phyloP scores from a whole-genome alignment of 2,113 vertebrate species.

The Stictonetta naevosa region DNA sequence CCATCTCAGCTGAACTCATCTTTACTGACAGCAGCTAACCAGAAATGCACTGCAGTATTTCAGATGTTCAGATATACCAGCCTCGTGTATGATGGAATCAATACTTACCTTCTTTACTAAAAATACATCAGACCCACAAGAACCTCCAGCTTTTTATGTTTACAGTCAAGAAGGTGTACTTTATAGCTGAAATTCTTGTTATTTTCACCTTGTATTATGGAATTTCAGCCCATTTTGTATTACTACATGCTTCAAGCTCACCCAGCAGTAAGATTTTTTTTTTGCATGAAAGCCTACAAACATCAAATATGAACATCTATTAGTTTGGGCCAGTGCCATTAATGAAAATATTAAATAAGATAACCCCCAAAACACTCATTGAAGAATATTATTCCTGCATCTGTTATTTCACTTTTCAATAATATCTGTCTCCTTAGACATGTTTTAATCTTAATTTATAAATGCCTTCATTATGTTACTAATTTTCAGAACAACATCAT shows the following conservation, averaged over 20 bases:
- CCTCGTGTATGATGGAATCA: not conserved
- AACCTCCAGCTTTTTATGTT: not conserved
- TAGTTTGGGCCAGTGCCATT: not conserved
- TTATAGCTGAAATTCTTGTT: not conserved
- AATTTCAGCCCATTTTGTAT: not conserved
- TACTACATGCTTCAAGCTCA: not conserved
- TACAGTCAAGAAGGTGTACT: not conserved
- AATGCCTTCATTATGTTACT: not conserved
- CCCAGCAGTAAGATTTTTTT: not conserved
- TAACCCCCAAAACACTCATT: not conserved
- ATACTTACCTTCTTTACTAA: not conserved
- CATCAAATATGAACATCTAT: not conserved
- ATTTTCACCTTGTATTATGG: not conserved
- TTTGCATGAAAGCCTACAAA: not conserved
- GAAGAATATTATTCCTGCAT: not conserved
- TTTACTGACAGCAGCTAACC: not conserved
- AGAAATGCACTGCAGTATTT: not conserved
- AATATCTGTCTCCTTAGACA: not conserved
- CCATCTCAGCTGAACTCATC: not conserved
- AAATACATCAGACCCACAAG: not conserved
- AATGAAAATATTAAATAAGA: not conserved
- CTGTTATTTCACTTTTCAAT: not conserved
- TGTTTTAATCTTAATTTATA: not conserved
- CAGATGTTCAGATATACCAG: not conserved
- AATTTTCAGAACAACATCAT: not conserved